These are phyloP conservation scores for Drosophila sulfurigaster DNA, from an alignment of 1,140 invertebrate genomes.

Conservation along the genomic window DNA sequence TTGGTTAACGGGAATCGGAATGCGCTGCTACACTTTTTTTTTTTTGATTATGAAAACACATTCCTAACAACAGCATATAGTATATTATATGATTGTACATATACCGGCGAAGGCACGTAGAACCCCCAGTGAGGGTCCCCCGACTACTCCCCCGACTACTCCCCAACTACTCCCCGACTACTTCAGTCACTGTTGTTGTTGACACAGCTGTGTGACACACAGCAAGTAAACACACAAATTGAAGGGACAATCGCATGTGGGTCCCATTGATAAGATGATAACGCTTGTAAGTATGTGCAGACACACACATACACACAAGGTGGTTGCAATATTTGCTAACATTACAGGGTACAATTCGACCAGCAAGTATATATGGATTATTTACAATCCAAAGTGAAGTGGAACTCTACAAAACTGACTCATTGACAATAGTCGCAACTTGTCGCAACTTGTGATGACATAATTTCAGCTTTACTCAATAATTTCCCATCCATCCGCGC, in stretches of 20 bases:
- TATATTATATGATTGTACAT: neutral
- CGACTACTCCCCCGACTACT: neutral
- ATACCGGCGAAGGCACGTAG: neutral
- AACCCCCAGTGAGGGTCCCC: neutral
- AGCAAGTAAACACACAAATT: conserved; percentile 16
- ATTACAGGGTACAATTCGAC: conserved; percentile 5
- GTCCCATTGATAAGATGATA: conserved; percentile 41
- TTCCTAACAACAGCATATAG: neutral
- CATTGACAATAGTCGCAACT: neutral
- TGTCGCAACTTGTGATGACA: conserved; percentile 63
- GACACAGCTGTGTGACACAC: conserved; percentile 37
- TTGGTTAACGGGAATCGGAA: conserved; percentile 2
- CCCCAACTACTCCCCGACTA: neutral
- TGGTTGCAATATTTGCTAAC: conserved; percentile 8
- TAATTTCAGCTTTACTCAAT: conserved; percentile 47
- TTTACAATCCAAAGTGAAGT: neutral
- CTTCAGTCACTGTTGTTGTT: conserved; percentile 3
- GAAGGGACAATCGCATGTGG: conserved; percentile 18
- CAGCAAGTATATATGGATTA: neutral
- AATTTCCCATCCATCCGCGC: conserved; percentile 7
- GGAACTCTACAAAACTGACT: neutral
- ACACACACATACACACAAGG: neutral
- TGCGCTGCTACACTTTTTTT: neutral
- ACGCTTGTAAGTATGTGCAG: conserved; percentile 12
- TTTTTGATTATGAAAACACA: conserved; percentile 11